Percentiles rank a stretch among this genome's conserved stretches.
These are phyloP conservation scores for Agonopterix heracliana DNA, from an alignment of 2,888 invertebrate genomes.

Conservation along the genomic window DNA sequence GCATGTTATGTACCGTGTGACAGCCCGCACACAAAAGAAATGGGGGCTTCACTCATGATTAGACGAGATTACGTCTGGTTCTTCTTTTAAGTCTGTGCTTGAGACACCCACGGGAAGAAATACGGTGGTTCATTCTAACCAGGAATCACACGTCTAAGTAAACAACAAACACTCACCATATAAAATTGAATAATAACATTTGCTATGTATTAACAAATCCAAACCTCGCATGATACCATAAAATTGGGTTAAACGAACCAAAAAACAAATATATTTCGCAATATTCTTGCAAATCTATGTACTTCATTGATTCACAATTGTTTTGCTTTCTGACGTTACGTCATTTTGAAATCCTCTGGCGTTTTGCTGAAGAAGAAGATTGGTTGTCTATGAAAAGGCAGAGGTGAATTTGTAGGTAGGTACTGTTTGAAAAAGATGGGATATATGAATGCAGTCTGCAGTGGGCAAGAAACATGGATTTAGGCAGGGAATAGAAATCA, in stretches of 20 bases:
- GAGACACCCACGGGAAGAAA: too few relatives aligned
- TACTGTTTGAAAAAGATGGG: neutral
- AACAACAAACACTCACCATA: conserved; percentile 44
- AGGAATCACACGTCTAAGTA: neutral
- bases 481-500: too few relatives aligned
- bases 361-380: conserved; percentile 5
- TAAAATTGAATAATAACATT: conserved; percentile 64
- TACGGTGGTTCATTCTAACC: too few relatives aligned
- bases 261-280: conserved; percentile 31
- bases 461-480: too few relatives aligned
- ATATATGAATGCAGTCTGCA: too few relatives aligned
- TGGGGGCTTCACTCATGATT: too few relatives aligned
- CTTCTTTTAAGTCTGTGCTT: too few relatives aligned
- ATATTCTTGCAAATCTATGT: conserved; percentile 15
- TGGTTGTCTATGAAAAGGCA: too few relatives aligned
- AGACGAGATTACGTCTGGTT: too few relatives aligned
- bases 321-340: conserved; percentile 13
- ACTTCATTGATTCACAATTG: conserved; percentile 21
- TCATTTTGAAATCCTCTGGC: conserved; percentile 12
- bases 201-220: conserved; percentile 39
- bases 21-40: too few relatives aligned
- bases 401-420: neutral
- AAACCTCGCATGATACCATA: conserved; percentile 44
- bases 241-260: conserved; percentile 34
- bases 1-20: too few relatives aligned